Percentiles rank a stretch among this genome's conserved stretches.
These are phyloP conservation scores for human DNA, from an alignment of 2,113 vertebrate species.

Conservation along the genomic window GRCh38 chr3:169484501-169485000, in stretches of 20 bases:
- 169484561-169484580: slow-evolving; percentile 60
- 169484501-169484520: slow-evolving; percentile 56
- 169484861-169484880: slow-evolving; percentile 13
- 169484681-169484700: slow-evolving; percentile 30
- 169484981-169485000: not conserved
- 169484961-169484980: slow-evolving; percentile 31
- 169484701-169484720: not conserved
- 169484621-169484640: slow-evolving; percentile 38
- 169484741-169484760: not conserved
- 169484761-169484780: slow-evolving; percentile 18
- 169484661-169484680: not conserved
- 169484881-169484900: slow-evolving; percentile 26
- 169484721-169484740: not conserved
- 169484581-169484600: slow-evolving; percentile 62
- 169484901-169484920: slow-evolving; percentile 27
- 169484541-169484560: slow-evolving; percentile 40
- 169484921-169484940: slow-evolving; percentile 36
- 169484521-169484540: slow-evolving; percentile 51
- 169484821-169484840: slow-evolving; percentile 38
- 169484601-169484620: slow-evolving; percentile 62
- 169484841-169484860: not conserved
- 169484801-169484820: slow-evolving; percentile 58
- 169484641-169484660: slow-evolving; percentile 16
- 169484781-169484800: slow-evolving; percentile 49
- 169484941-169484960: slow-evolving; percentile 29